phyloP scores from a whole-genome alignment of 2,113 vertebrate genomes.

The Capreolus pygargus region DNA sequence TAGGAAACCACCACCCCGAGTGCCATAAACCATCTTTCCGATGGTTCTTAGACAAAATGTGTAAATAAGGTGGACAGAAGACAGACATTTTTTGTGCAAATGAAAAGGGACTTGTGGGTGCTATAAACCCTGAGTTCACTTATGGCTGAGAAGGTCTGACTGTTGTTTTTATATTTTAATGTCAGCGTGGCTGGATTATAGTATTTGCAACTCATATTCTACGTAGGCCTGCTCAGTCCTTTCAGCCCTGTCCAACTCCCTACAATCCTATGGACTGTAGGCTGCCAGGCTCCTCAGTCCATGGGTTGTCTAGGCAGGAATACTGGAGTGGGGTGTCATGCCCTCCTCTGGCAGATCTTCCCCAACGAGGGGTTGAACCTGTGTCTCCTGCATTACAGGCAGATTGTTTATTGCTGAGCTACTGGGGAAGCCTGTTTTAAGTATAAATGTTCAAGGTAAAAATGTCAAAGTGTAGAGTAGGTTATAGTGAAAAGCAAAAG shows the following conservation, averaged over 20 bases:
- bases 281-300: not conserved
- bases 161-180: not conserved
- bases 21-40: not conserved
- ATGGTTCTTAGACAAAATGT: not conserved
- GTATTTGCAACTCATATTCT: not conserved
- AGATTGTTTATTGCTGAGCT: rapidly evolving
- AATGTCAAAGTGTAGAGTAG: not conserved
- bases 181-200: not conserved
- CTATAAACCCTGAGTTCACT: not conserved
- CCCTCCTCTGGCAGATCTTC: not conserved
- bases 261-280: rapidly evolving
- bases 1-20: not conserved
- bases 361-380: not conserved
- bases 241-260: rapidly evolving
- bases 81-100: not conserved
- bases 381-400: not conserved
- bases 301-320: not conserved
- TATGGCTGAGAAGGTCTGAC: not conserved
- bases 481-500: not conserved
- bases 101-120: not conserved
- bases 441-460: not conserved
- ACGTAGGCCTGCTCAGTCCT: not conserved
- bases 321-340: not conserved
- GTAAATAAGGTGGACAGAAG: not conserved
- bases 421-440: not conserved